Evolutionary conservation across 2,888 invertebrate species (phyloP), one percentile per base, ranked within the genome.

Genomic region (Drosophila setosimentum): DNA sequence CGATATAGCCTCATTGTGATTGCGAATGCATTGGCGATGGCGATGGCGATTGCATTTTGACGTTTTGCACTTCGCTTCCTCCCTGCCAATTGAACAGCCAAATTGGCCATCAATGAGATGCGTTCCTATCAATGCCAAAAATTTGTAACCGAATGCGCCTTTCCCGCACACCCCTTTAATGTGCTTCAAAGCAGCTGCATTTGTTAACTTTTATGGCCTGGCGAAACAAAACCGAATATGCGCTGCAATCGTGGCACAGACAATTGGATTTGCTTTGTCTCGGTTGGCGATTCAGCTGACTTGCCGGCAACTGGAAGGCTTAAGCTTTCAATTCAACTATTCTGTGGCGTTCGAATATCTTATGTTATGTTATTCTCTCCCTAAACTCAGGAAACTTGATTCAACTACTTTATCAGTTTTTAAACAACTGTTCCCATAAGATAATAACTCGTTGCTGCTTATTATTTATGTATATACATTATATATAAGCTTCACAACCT

Each of bases 21-120:
- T 59, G 53, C 54, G 35, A 68, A 80, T 68, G 61, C 21, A 11
- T 11, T 42, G 42, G 42, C 42, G 21, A 42, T 35, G 5, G 35
- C 35, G 16, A 6, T 42, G 42, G 21, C 42, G 42, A 42, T 42
- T 42, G 76, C 71, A 70, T 58, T 76, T 60, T 60, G 77, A 63
- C 63, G 60, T 80, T 80, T 57, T 62, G 32, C 54, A 57, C 60
- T 68, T 57, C 18, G 27, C 62, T 72, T 69, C 82, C 68, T 55
- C 85, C 88, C 80, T 42, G 64, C 53, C 90, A 85, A 89, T 89
- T 85, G 85, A 64, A 67, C 68, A 48, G 60, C 79, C 70, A 87
- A 87, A 87, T 89, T 87, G 89, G 72, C 78, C 75, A 81, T 87
- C 84, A 81, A 70, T 87, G 84, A 83, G 79, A 72, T 82, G 67